A percentile compares a stretch with the other conserved stretches of the same genome.
These are phyloP conservation scores for Podarcis raffonei DNA, from an alignment of 2,113 vertebrate genomes.

Conservation along the genomic window DNA sequence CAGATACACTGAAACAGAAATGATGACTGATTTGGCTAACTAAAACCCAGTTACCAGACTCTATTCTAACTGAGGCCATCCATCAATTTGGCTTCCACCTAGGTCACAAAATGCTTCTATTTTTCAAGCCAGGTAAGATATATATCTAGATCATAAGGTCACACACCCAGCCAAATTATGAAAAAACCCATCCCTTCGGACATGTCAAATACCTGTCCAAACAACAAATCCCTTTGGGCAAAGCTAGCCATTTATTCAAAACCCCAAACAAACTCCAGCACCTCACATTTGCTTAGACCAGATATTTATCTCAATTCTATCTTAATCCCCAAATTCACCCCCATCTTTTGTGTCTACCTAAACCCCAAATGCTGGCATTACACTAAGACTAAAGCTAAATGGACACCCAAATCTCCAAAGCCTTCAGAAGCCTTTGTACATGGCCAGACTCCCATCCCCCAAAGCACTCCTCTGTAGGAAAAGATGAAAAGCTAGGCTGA, in stretches of 20 bases:
- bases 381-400: not conserved
- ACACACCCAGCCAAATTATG: too few relatives aligned
- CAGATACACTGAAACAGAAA: too few relatives aligned
- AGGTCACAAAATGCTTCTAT: not conserved
- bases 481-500: not conserved
- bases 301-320: not conserved
- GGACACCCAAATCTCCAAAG: not conserved
- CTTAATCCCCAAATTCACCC: not conserved
- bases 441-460: not conserved
- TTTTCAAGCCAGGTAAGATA: not conserved
- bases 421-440: not conserved
- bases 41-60: not conserved
- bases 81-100: not conserved
- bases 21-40: not conserved
- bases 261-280: too few relatives aligned
- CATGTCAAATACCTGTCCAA: not conserved
- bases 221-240: not conserved
- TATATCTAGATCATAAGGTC: too few relatives aligned
- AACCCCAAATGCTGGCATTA: not conserved
- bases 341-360: not conserved
- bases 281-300: not conserved
- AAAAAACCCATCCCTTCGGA: too few relatives aligned
- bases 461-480: not conserved
- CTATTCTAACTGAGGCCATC: not conserved
- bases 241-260: not conserved